Percentiles rank a stretch among this genome's conserved stretches.
Evolutionary conservation across 2,113 vertebrate genomes (phyloP).

Genomic region (Syngnathus typhle): DNA sequence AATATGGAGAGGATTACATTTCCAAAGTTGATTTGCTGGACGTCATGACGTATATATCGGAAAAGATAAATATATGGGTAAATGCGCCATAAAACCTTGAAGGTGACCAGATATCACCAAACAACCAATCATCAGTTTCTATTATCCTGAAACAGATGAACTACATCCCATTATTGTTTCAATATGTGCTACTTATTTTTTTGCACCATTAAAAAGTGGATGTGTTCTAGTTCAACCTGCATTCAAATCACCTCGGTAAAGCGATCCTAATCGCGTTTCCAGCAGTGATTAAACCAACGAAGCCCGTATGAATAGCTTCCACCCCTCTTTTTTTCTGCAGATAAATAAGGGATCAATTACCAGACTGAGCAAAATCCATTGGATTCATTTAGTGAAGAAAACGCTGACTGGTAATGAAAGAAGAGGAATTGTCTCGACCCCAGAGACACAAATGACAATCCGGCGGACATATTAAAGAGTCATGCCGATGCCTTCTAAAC

Average conservation of each 20-base stretch:
- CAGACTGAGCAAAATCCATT: conserved; percentile 1
- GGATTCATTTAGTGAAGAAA: conserved; percentile 18
- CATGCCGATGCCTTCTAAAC: conserved; percentile 5
- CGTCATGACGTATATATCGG: neutral
- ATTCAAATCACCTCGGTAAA: no score
- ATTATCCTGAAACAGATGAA: neutral
- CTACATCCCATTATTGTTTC: neutral
- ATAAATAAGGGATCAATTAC: neutral
- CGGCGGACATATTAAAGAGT: conserved; percentile 24
- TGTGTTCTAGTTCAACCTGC: neutral
- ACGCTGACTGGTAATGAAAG: conserved; percentile 23
- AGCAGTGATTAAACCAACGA: neutral
- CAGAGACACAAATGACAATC: conserved; percentile 14
- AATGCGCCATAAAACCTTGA: neutral
- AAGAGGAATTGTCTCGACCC: conserved; percentile 24
- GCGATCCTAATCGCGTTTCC: neutral
- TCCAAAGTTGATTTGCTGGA: neutral
- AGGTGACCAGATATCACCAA: neutral
- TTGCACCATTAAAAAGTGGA: neutral
- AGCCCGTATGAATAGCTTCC: neutral
- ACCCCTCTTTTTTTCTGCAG: no score
- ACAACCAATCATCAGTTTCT: neutral
- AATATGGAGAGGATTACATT: neutral
- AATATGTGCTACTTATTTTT: neutral
- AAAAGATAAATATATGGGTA: neutral